Evolutionary conservation across 1,140 invertebrate species (phyloP).

Genomic region (Battus philenor): DNA sequence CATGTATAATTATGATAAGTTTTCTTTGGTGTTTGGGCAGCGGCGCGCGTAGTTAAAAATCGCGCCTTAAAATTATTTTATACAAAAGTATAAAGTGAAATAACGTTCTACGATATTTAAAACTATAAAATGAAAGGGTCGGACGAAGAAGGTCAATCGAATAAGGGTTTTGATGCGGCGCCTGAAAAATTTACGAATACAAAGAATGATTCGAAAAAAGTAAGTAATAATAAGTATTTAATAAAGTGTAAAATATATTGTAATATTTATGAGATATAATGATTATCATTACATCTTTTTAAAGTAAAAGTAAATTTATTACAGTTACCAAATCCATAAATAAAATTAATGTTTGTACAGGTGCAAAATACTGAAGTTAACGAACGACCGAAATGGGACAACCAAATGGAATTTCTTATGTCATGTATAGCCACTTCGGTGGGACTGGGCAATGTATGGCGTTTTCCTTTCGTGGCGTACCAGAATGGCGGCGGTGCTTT

Average conservation of each 20-base stretch:
- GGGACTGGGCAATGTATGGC: slow-evolving; percentile 91
- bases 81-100: not conserved
- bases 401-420: slow-evolving; percentile 90
- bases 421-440: slow-evolving; percentile 93
- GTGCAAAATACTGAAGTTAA: too few relatives aligned
- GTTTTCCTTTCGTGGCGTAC: slow-evolving; percentile 91
- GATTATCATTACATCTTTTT: too few relatives aligned
- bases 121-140: slow-evolving; percentile 10
- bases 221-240: not conserved
- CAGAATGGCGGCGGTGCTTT: slow-evolving; percentile 91
- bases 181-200: slow-evolving; percentile 26
- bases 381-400: slow-evolving; percentile 84
- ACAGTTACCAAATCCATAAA: too few relatives aligned
- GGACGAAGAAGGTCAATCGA: slow-evolving; percentile 25
- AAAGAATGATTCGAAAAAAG: not conserved
- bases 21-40: not conserved
- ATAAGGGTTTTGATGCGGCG: slow-evolving; percentile 27
- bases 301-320: too few relatives aligned
- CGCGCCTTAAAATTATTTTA: not conserved
- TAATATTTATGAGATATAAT: too few relatives aligned
- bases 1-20: not conserved
- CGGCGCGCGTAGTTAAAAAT: not conserved
- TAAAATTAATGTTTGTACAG: too few relatives aligned
- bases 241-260: not conserved
- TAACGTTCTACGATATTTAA: slow-evolving; percentile 22